A percentile compares a stretch with the other conserved stretches of the same genome.
Conservation (phyloP, 2,113 vertebrate genomes). For the Mobula hypostoma region DNA sequence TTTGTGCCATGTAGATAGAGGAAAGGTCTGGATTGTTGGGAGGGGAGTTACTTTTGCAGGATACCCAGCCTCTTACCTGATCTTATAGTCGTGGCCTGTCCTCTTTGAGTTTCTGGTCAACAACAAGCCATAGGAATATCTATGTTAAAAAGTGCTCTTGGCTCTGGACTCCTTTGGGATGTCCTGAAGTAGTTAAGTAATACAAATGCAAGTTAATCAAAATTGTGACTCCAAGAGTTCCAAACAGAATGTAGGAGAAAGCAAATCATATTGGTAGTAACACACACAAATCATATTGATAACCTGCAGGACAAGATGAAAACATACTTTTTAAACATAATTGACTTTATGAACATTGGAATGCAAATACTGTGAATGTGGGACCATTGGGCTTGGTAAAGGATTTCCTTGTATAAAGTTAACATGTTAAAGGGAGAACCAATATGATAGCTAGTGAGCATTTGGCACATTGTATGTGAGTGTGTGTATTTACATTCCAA, state of each 20-base stretch:
- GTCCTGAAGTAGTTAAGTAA: neutral
- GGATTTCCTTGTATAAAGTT: neutral
- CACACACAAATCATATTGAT: neutral
- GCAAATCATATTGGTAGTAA: neutral
- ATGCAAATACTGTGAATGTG: neutral
- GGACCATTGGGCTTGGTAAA: neutral
- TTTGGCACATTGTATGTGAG: neutral
- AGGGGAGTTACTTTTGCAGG: no score
- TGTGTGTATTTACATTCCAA: neutral
- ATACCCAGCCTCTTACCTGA: no score
- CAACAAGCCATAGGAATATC: no score
- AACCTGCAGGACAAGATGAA: no score
- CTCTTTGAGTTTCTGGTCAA: no score
- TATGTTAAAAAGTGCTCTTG: neutral
- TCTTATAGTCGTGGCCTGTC: no score
- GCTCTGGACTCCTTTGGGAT: neutral
- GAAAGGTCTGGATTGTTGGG: no score
- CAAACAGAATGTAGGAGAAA: neutral
- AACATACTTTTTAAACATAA: neutral
- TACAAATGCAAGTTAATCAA: slow-evolving; percentile 7
- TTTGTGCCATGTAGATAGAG: no score
- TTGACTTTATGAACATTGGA: neutral
- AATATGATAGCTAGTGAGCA: slow-evolving; percentile 1
- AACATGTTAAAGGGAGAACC: slow-evolving; percentile 4
- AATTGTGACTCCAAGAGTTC: neutral